These are phyloP conservation scores for Micrasema minimum DNA, from an alignment of 1,140 invertebrate species.

Conservation along the genomic window DNA sequence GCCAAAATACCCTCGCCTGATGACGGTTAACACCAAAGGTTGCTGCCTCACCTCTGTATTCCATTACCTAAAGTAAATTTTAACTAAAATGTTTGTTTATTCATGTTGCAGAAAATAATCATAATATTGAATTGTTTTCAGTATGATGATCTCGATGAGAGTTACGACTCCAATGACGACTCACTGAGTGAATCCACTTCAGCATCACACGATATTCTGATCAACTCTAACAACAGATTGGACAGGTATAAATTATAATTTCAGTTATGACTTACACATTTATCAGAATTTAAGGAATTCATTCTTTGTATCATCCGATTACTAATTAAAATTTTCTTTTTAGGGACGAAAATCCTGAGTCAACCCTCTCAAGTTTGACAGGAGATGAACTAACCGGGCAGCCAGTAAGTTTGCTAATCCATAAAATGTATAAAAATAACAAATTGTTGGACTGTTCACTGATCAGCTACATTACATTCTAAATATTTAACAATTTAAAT, in stretches of 20 bases:
- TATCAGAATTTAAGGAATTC: too few relatives aligned
- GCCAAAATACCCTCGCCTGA: too few relatives aligned
- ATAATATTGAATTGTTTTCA: constrained; percentile 53
- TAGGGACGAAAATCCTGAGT: constrained; percentile 52
- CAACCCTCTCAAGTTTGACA: constrained; percentile 52
- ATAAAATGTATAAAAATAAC: not conserved
- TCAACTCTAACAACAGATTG: constrained; percentile 52
- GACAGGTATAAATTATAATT: too few relatives aligned
- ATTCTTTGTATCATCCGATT: too few relatives aligned
- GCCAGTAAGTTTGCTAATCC: constrained; percentile 41
- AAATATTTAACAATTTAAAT: too few relatives aligned
- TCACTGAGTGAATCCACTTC: constrained; percentile 69
- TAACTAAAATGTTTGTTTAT: too few relatives aligned
- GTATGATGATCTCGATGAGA: constrained; percentile 78
- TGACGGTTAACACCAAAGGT: too few relatives aligned
- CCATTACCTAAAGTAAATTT: too few relatives aligned
- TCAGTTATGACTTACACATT: too few relatives aligned
- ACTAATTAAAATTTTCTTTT: constrained; percentile 11
- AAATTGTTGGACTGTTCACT: not conserved
- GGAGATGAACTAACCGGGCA: constrained; percentile 49
- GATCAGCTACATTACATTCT: too few relatives aligned
- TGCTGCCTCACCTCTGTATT: too few relatives aligned
- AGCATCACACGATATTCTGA: constrained; percentile 59
- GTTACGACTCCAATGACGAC: constrained; percentile 76
- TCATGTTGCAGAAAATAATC: too few relatives aligned